Base-by-base conservation (phyloP, 2,113 vertebrate genomes). In the Pardalotus punctatus region DNA sequence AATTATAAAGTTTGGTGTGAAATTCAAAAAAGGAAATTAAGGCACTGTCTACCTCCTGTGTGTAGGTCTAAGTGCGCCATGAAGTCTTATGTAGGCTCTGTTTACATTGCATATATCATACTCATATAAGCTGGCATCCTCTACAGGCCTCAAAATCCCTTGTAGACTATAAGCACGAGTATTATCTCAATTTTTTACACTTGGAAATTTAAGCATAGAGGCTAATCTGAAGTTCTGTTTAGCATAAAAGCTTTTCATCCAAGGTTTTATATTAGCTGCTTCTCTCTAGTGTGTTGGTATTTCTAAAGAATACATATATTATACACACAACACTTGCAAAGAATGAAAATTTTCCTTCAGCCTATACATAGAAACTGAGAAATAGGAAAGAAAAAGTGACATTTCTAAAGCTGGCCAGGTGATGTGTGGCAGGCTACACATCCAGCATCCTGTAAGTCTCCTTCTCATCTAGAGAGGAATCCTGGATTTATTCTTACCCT, bases 211-310 rank as follows among this genome's bases (percentile, higher is more conserved):
- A 89, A 71, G 74, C 54, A 77, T 73, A 70, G 71, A 77, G 45
- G 85, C 90, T 94, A 96, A 96, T 94, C 90, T 91, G 54, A 90
- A 97, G 81, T 80, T 96, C 87, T 94, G 29, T 87, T 96, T 95
- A 90, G 66, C 87, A 93, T 91, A 91, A 91, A 94, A 95, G 62
- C 74, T 93, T 96, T 95, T 90, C 79, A 96, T 94, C 81, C 58
- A 50, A 62, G 74, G 45, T 86, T 91, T 95, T 95, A 66, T 93
- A 88, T 91, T 72, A 88, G n/a, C 54, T 79, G 11, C 31, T 71
- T 87, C 61, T 93, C 89, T 91, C 81, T 82, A 82, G 61, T 82
- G 70, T 93, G 86, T 81, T 85, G 61, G 25, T 80, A 77, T 95
- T 95, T 91, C 84, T 86, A 61, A 91, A 88, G 79, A 93, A 90